Percentiles rank a stretch among this genome's conserved stretches.
Evolutionary conservation across 2,888 invertebrate genomes (phyloP).

Genomic region (Caenorhabditis sp.): DNA sequence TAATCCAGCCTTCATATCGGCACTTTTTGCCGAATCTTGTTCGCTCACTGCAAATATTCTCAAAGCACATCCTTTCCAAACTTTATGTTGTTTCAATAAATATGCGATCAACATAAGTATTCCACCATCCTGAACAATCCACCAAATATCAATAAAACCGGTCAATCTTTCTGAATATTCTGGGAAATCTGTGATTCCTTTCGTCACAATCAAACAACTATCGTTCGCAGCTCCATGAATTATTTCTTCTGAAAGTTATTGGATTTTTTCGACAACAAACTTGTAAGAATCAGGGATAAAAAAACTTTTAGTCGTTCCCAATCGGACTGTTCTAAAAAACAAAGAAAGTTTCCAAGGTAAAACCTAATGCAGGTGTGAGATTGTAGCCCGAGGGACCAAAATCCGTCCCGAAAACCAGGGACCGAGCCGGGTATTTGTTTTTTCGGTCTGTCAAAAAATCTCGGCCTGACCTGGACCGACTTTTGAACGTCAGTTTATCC

Average conservation of each 20-base stretch:
- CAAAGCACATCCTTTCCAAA: conserved; percentile 96
- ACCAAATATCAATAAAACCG: conserved; percentile 97
- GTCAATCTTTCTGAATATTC: conserved; percentile 80
- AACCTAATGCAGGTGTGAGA: no score
- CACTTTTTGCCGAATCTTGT: conserved; percentile 79
- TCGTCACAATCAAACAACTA: conserved; percentile 94
- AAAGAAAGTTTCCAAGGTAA: no score
- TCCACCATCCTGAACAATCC: conserved; percentile 95
- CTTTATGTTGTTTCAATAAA: conserved; percentile 83
- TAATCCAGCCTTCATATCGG: conserved; percentile 91
- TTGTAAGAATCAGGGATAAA: no score
- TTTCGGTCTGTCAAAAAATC: no score
- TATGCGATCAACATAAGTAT: conserved; percentile 86
- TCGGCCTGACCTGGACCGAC: no score
- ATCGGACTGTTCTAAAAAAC: no score
- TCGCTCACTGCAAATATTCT: conserved; percentile 99
- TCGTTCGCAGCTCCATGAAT: conserved; percentile 84
- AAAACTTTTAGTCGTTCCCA: no score
- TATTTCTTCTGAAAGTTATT: conserved; percentile 61
- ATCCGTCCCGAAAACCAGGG: no score
- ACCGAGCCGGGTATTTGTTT: no score
- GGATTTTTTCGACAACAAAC: no score
- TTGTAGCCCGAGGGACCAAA: no score
- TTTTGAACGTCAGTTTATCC: no score
- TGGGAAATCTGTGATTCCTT: conserved; percentile 96